Conservation (phyloP, 2,113 vertebrate genomes). For the Pontoporia blainvillei region DNA sequence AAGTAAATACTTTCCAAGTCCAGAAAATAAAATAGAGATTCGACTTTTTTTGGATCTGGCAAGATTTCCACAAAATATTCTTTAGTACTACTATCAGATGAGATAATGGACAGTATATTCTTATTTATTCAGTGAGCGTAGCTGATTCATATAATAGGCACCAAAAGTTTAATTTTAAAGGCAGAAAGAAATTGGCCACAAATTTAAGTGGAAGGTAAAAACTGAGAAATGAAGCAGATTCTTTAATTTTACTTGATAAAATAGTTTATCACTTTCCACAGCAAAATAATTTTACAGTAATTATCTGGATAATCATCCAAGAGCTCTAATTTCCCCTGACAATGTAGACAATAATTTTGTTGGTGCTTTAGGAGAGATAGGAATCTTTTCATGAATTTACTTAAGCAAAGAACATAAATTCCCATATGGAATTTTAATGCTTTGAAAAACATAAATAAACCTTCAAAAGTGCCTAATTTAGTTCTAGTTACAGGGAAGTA, state of each 20-base stretch:
- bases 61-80: background rate
- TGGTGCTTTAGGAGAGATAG: background rate
- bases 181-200: background rate
- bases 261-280: background rate
- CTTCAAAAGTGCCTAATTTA: constrained; percentile 46
- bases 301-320: background rate
- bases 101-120: background rate
- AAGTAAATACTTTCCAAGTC: background rate
- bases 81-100: background rate
- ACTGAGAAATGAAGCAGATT: background rate
- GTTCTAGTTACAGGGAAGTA: constrained; percentile 23
- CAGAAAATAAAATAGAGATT: background rate
- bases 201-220: background rate
- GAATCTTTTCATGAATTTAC: constrained; percentile 30
- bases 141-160: background rate
- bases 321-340: background rate
- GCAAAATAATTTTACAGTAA: background rate
- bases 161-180: background rate
- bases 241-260: constrained; percentile 24
- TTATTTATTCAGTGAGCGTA: background rate
- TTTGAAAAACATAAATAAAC: constrained; percentile 43
- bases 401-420: constrained; percentile 24
- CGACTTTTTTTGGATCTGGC: background rate
- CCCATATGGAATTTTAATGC: constrained; percentile 39
- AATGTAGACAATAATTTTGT: background rate